Conservation (phyloP, 2,888 invertebrate genomes). For the Philereme vetulata region DNA sequence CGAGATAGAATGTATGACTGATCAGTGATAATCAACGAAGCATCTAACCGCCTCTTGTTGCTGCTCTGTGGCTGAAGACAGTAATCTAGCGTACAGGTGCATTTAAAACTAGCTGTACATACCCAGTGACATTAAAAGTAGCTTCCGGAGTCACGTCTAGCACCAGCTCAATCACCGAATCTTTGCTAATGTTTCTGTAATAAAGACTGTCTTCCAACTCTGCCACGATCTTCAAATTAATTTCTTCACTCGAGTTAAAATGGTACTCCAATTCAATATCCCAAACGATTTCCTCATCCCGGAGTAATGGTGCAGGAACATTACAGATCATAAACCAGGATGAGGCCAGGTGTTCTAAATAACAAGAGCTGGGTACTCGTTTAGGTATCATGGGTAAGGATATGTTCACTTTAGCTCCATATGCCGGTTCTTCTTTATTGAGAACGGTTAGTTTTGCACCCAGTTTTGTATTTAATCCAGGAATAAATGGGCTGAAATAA, state of each 20-base stretch:
- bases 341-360: slow-evolving; percentile 48
- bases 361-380: slow-evolving; percentile 64
- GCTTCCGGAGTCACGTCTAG: slow-evolving; percentile 57
- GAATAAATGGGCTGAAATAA: slow-evolving; percentile 59
- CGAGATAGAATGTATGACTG: no score
- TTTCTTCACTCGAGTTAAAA: slow-evolving; percentile 45
- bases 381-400: slow-evolving; percentile 60
- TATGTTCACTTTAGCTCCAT: slow-evolving; percentile 62
- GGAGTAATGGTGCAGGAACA: slow-evolving; percentile 62
- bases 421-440: slow-evolving; percentile 72
- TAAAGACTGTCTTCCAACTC: slow-evolving; percentile 58
- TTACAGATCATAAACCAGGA: slow-evolving; percentile 52
- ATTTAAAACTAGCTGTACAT: slow-evolving; percentile 34
- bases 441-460: slow-evolving; percentile 60
- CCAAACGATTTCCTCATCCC: slow-evolving; percentile 56
- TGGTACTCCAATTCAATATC: slow-evolving; percentile 69
- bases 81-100: no score
- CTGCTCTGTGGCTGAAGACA: not conserved
- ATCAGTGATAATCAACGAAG: no score
- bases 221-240: slow-evolving; percentile 50
- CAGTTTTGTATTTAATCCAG: slow-evolving; percentile 60
- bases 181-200: slow-evolving; percentile 54
- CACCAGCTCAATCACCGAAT: slow-evolving; percentile 43
- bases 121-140: slow-evolving; percentile 62
- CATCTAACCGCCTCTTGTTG: no score